Conservation (phyloP, 2,797 vertebrate genomes). For the Echeneis naucrates region DNA sequence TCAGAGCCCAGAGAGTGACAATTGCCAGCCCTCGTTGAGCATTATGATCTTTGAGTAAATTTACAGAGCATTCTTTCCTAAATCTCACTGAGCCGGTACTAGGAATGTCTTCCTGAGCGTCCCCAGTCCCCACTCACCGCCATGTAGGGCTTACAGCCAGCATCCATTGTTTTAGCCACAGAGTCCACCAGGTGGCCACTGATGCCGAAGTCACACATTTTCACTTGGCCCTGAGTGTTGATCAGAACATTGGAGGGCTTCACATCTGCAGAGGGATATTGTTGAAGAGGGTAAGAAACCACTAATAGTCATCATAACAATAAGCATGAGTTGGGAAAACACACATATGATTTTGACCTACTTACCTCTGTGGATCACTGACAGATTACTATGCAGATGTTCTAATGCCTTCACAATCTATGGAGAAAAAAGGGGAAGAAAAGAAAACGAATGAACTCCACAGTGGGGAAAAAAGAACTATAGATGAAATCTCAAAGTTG, state of each 20-base stretch:
- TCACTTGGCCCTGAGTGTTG: constrained; percentile 96
- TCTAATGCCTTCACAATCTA: constrained; percentile 99
- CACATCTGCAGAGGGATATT: constrained; percentile 87
- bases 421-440: constrained; percentile 40
- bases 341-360: neutral
- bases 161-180: constrained; percentile 98
- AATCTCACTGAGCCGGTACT: neutral
- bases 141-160: constrained; percentile 99
- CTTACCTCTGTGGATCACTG: constrained; percentile 98
- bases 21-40: neutral
- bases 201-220: constrained; percentile 99
- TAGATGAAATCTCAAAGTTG: neutral
- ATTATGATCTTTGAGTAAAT: neutral
- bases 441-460: neutral
- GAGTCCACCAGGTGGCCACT: constrained; percentile 99
- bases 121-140: constrained; percentile 86
- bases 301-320: too few species aligned
- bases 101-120: neutral
- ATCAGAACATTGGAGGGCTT: constrained; percentile 99
- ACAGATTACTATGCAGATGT: constrained; percentile 97
- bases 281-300: neutral
- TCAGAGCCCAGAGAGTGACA: neutral
- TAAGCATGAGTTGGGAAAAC: too few species aligned
- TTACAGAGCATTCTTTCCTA: constrained; percentile 6
- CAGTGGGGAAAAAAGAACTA: neutral